phyloP scores from a whole-genome alignment of 2,888 invertebrate genomes.

The Drosophila yooni region DNA sequence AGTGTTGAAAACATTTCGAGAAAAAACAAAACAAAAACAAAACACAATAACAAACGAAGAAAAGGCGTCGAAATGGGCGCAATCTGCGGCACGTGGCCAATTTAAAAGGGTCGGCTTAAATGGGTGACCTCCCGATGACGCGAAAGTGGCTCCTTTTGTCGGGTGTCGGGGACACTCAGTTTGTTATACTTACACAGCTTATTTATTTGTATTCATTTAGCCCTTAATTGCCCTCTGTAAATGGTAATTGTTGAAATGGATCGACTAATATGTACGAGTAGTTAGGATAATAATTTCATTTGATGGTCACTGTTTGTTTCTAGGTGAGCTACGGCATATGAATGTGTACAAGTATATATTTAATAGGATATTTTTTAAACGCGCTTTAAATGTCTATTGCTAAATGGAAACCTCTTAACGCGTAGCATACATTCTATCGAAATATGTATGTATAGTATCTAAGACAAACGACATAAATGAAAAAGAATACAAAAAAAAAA shows the following conservation, averaged over 20 bases:
- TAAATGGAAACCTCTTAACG: slow-evolving; percentile 52
- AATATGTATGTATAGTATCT: slow-evolving; percentile 47
- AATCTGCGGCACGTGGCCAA: slow-evolving; percentile 59
- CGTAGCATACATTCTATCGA: slow-evolving; percentile 67
- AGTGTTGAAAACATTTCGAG: slow-evolving; percentile 82
- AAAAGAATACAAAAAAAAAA: slow-evolving; percentile 15
- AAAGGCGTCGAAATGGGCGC: slow-evolving; percentile 54
- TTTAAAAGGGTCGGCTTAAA: slow-evolving; percentile 58
- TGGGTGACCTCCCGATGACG: slow-evolving; percentile 25
- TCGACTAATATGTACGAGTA: slow-evolving; percentile 53
- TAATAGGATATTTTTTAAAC: slow-evolving; percentile 63
- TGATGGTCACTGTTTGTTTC: slow-evolving; percentile 40
- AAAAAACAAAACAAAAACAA: slow-evolving; percentile 38
- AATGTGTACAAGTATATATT: slow-evolving; percentile 43
- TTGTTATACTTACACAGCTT: slow-evolving; percentile 52
- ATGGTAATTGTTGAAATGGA: slow-evolving; percentile 60
- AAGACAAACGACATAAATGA: slow-evolving; percentile 25
- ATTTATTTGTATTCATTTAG: slow-evolving; percentile 67
- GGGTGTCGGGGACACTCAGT: slow-evolving; percentile 26
- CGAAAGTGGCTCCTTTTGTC: slow-evolving; percentile 13
- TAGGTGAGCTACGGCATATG: slow-evolving; percentile 22
- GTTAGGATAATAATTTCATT: slow-evolving; percentile 70
- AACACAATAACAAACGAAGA: slow-evolving; percentile 28
- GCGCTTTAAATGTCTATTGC: slow-evolving; percentile 83
- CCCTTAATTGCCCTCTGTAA: slow-evolving; percentile 55